phyloP scores from a whole-genome alignment of 2,113 vertebrate genomes.

The Atrichornis clamosus region DNA sequence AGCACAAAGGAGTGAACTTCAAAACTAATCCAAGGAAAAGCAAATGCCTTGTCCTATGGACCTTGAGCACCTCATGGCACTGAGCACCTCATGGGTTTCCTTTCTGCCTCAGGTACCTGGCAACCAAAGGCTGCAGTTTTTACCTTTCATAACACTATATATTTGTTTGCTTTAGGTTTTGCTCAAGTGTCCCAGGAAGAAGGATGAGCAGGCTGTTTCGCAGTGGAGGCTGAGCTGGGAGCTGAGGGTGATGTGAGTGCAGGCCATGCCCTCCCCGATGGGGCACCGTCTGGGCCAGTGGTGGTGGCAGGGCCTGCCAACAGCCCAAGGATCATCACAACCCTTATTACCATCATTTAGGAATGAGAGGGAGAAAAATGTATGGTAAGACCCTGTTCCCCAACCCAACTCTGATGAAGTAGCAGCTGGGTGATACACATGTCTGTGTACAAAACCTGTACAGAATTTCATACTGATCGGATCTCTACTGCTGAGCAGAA shows the following conservation, averaged over 20 bases:
- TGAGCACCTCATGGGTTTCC: background rate
- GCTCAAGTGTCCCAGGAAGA: background rate
- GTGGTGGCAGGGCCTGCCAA: background rate
- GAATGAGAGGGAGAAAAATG: background rate
- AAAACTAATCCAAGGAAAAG: background rate
- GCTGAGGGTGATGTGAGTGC: background rate
- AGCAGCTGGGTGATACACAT: background rate
- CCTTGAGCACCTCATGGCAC: background rate
- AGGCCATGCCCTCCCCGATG: background rate
- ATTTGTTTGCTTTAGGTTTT: background rate
- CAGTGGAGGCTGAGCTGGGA: background rate
- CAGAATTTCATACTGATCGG: background rate
- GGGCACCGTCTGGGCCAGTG: fast-evolving
- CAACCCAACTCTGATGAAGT: background rate
- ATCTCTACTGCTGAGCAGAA: background rate
- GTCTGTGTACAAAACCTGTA: background rate
- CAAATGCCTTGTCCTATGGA: background rate
- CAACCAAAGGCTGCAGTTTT: background rate
- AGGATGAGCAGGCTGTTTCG: background rate
- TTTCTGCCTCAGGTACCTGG: background rate
- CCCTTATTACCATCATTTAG: background rate
- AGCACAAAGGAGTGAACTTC: background rate
- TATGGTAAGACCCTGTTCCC: background rate
- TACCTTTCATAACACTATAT: background rate
- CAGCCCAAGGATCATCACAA: background rate